Evolutionary conservation across 2,797 vertebrate species (phyloP).

Genomic region (Enteromius anoplus): DNA sequence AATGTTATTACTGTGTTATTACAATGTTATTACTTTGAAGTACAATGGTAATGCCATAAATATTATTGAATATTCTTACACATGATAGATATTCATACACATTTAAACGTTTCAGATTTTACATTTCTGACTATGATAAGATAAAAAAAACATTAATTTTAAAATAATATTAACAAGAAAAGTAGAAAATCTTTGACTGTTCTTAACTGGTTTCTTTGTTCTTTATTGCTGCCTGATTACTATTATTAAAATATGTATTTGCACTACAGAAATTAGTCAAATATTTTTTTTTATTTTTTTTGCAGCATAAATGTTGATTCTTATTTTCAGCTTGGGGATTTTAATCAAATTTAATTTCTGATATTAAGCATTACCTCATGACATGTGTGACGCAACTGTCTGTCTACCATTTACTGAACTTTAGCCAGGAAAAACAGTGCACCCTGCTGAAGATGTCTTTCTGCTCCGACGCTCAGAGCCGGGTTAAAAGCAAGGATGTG

Average conservation of each 20-base stretch:
- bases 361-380: conserved; percentile 2
- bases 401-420: background rate
- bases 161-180: background rate
- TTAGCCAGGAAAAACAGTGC: background rate
- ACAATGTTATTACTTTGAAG: background rate
- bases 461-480: background rate
- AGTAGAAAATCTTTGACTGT: background rate
- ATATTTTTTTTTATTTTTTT: too few species aligned
- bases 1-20: background rate
- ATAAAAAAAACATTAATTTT: too few species aligned
- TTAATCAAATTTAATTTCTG: background rate
- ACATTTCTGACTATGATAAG: background rate
- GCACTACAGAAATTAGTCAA: background rate
- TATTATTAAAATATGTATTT: too few species aligned
- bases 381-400: background rate
- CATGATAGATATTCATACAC: background rate
- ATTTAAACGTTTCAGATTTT: background rate
- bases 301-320: background rate
- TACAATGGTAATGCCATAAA: background rate
- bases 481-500: conserved; percentile 15
- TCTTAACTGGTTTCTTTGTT: background rate
- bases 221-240: background rate
- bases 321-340: background rate
- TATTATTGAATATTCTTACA: background rate
- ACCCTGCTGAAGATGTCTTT: background rate